Conservation (phyloP, 1,140 invertebrate genomes). For the Pteromalus puparum region DNA sequence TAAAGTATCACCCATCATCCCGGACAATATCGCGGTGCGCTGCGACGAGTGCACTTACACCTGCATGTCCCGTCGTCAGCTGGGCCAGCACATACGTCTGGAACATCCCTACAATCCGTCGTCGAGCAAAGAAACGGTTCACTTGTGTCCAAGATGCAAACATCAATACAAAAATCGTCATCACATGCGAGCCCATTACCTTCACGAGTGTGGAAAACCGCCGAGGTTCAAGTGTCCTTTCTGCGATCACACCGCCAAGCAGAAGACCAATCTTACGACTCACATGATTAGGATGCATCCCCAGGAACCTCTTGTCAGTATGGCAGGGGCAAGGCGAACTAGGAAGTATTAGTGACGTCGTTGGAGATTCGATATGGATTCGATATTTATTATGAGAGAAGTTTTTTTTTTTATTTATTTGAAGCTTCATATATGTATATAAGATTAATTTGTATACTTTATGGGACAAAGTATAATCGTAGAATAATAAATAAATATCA, state of each 20-base stretch:
- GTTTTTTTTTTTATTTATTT: too few species aligned
- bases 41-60: slow-evolving; percentile 28
- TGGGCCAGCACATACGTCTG: neutral
- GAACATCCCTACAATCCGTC: neutral
- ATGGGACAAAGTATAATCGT: too few species aligned
- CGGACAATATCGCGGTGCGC: neutral
- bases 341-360: neutral
- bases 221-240: slow-evolving; percentile 75
- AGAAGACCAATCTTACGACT: slow-evolving; percentile 58
- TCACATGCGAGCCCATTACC: slow-evolving; percentile 55
- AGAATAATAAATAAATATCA: too few species aligned
- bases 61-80: neutral
- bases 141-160: neutral
- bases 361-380: too few species aligned
- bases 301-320: slow-evolving; percentile 54
- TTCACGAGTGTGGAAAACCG: slow-evolving; percentile 75
- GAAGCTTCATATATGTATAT: too few species aligned
- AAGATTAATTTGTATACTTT: too few species aligned
- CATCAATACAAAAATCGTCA: slow-evolving; percentile 16
- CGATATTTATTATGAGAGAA: too few species aligned
- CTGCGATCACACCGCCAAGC: slow-evolving; percentile 66
- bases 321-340: slow-evolving; percentile 37
- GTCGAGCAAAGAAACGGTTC: neutral
- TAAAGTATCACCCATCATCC: neutral
- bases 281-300: slow-evolving; percentile 51